Percentiles rank a stretch among this genome's conserved stretches.
Evolutionary conservation across 2,113 vertebrate genomes (phyloP).

Genomic region (Mobula birostris): DNA sequence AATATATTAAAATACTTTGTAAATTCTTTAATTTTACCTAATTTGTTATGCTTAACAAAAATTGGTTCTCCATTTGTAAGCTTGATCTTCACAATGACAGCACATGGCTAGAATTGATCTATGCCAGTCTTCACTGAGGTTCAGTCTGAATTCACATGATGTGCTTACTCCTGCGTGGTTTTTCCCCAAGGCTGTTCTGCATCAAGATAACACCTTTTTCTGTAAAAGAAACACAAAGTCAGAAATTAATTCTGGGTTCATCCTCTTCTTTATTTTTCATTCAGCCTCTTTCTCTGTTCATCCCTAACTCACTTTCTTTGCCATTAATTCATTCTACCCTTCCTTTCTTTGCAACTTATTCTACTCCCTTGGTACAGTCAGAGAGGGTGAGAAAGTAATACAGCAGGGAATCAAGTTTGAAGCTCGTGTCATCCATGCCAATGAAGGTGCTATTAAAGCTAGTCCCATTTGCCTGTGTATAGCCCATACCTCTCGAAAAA

Average conservation of each 20-base stretch:
- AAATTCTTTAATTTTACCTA: background rate
- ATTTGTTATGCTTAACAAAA: slow-evolving; percentile 15
- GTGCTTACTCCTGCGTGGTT: slow-evolving; percentile 54
- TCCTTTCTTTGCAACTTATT: background rate
- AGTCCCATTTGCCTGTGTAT: too few species aligned
- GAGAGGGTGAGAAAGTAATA: too few species aligned
- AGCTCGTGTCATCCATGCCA: too few species aligned
- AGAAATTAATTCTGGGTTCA: background rate
- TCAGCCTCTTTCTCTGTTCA: slow-evolving; percentile 26
- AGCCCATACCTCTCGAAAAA: too few species aligned
- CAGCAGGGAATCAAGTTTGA: too few species aligned
- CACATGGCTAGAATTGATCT: background rate
- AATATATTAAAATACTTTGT: background rate
- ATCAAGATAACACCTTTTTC: slow-evolving; percentile 56
- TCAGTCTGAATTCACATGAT: slow-evolving; percentile 46
- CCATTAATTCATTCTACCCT: background rate
- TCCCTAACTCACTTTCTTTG: background rate
- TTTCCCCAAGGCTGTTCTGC: slow-evolving; percentile 49
- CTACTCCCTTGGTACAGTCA: background rate
- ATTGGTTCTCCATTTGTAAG: background rate
- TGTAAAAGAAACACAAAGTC: slow-evolving; percentile 41
- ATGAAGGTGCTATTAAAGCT: too few species aligned
- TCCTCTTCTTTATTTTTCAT: background rate
- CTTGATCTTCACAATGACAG: slow-evolving; percentile 3
- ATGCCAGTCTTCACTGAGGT: background rate